Evolutionary conservation across 2,113 vertebrate species (phyloP), one percentile per base, ranked within the genome.

Genomic region (Cephalopterus ornatus): DNA sequence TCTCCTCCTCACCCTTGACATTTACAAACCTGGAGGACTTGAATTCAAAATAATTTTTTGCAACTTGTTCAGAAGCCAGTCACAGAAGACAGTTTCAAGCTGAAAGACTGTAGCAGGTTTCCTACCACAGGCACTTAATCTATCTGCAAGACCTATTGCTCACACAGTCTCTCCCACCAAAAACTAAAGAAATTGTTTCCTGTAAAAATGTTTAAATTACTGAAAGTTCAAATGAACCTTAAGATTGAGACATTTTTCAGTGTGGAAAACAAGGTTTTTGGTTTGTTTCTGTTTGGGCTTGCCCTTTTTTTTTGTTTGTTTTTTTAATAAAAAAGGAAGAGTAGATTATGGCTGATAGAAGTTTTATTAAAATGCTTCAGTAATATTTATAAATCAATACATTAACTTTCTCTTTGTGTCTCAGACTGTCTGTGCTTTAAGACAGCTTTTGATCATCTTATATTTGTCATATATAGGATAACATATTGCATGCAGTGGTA

Each of bases 371-470:
- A 92, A 91, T 81, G 46, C 28, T 75, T 84, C n/a, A 72, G 56
- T 52, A 90, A 67, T 47, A 49, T 88, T 92, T 87, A 67, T 26
- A 81, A 53, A 88, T 74, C 73, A 75, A 79, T 59, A 82, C 14
- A 79, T 92, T 89, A 85, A 76, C 59, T 84, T 85, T 82, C 44
- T 65, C 56, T 85, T 73, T 85, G 63, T 75, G 63, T 42, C 67
- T 88, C 62, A 73, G 78, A 46, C 42, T 58, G 52, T 47, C 75
- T 90, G 32, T 53, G 70, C 74, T 59, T 89, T 66, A 58, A 92
- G 73, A 85, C 75, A 92, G 42, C 47, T 91, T 95, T 91, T 81
- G 70, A 92, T 91, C 70, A 72, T 89, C 73, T 95, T 63, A 14
- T 62, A 62, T 80, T 85, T 71, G 78, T 65, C 67, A 73, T 62